These are phyloP conservation scores for Malurus elegans DNA, from an alignment of 2,113 vertebrate genomes.

Conservation along the genomic window DNA sequence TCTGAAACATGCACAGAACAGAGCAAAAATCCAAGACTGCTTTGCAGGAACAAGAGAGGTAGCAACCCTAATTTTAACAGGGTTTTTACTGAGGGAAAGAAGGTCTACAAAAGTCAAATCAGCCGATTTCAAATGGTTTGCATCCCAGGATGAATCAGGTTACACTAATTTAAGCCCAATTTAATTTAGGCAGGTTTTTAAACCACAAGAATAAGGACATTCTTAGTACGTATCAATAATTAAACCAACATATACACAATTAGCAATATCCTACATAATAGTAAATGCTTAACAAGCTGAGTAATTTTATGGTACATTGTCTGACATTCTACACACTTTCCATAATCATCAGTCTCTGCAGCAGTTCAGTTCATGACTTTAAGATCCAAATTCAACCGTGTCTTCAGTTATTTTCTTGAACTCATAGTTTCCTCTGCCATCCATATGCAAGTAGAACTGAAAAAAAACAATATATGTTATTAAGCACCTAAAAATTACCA, in stretches of 20 bases:
- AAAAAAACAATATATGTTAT: neutral
- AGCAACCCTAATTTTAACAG: slow-evolving; percentile 73
- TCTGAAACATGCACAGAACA: slow-evolving; percentile 27
- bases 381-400: slow-evolving; percentile 95
- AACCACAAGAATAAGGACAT: slow-evolving; percentile 83
- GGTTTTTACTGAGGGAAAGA: slow-evolving; percentile 74
- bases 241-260: slow-evolving; percentile 86
- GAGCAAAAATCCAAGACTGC: slow-evolving; percentile 57
- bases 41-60: slow-evolving; percentile 59
- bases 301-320: slow-evolving; percentile 59
- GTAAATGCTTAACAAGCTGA: slow-evolving; percentile 70
- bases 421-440: slow-evolving; percentile 94
- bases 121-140: slow-evolving; percentile 77
- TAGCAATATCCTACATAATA: slow-evolving; percentile 78
- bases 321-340: slow-evolving; percentile 41
- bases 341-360: slow-evolving; percentile 48
- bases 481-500: neutral
- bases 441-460: slow-evolving; percentile 96
- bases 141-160: slow-evolving; percentile 81
- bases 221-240: slow-evolving; percentile 85
- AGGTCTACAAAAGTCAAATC: slow-evolving; percentile 76
- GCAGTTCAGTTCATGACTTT: slow-evolving; percentile 44
- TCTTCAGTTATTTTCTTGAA: slow-evolving; percentile 96
- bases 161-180: slow-evolving; percentile 80
- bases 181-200: slow-evolving; percentile 83